Evolutionary conservation across 2,113 vertebrate species (phyloP).

Genomic region (Tor tambroides): DNA sequence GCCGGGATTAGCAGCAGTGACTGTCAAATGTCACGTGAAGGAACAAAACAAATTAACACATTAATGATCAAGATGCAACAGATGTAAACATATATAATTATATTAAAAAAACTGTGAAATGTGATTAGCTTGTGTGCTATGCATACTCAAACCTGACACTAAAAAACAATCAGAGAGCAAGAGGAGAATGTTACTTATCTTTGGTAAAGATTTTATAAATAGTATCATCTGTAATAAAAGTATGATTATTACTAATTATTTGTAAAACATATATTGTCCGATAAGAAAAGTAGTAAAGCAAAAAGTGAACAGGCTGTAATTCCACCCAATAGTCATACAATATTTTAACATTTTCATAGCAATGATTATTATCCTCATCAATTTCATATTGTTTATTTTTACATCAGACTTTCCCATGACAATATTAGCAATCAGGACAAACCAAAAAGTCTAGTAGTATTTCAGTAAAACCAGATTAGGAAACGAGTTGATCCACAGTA

Average conservation of each 20-base stretch:
- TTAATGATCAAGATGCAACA: too few relatives aligned
- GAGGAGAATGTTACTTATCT: too few relatives aligned
- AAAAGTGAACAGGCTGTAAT: neutral
- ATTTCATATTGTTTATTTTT: neutral
- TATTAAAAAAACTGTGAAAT: neutral
- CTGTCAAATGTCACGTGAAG: neutral
- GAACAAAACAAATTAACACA: neutral
- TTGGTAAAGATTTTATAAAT: neutral
- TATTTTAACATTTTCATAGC: neutral
- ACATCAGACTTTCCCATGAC: neutral
- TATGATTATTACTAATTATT: neutral
- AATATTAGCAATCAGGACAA: neutral
- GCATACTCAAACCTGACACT: too few relatives aligned
- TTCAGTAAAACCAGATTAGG: constrained; percentile 5
- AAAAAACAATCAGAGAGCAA: too few relatives aligned
- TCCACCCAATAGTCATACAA: neutral
- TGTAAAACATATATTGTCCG: neutral
- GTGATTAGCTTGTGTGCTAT: neutral
- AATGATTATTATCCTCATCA: neutral
- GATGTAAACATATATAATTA: neutral
- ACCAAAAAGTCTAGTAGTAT: neutral
- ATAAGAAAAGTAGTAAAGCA: neutral
- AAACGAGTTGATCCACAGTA: constrained; percentile 3
- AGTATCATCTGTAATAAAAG: neutral
- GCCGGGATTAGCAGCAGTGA: neutral